Evolutionary conservation across 2,797 vertebrate species (phyloP).

Genomic region (Urosaurus nigricauda): DNA sequence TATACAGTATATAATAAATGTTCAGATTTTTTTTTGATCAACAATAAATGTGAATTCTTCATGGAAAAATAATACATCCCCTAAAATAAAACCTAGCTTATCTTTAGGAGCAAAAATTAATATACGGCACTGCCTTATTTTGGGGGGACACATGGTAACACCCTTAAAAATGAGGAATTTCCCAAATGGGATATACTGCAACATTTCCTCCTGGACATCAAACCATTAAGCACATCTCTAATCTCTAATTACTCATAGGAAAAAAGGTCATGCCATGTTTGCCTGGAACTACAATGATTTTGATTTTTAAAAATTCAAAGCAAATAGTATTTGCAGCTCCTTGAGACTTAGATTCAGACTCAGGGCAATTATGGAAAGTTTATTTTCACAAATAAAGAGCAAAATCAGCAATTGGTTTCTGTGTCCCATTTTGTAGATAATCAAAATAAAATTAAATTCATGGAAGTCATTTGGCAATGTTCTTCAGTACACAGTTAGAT

Average conservation of each 20-base stretch:
- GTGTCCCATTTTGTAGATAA: not conserved
- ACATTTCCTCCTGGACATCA: conserved; percentile 48
- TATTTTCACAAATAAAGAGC: conserved; percentile 40
- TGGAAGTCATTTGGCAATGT: conserved; percentile 26
- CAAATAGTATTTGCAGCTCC: not conserved
- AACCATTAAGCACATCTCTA: fast-evolving
- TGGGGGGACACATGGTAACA: too few relatives aligned
- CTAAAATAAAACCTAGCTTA: too few relatives aligned
- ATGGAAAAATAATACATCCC: too few relatives aligned
- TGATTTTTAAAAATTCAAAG: conserved; percentile 28
- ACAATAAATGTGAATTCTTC: too few relatives aligned
- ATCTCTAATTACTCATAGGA: conserved; percentile 5
- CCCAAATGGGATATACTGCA: not conserved
- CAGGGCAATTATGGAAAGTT: conserved; percentile 34
- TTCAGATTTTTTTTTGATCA: too few relatives aligned
- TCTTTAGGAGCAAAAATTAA: too few relatives aligned
- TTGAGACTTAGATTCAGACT: conserved; percentile 49
- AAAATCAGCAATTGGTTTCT: conserved; percentile 38
- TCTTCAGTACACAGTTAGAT: conserved; percentile 22
- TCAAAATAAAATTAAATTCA: conserved; percentile 26
- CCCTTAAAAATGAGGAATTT: not conserved
- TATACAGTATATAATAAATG: too few relatives aligned
- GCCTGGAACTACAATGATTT: conserved; percentile 41
- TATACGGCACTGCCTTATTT: too few relatives aligned
- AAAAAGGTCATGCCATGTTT: conserved; percentile 23